Base-by-base conservation (phyloP, 2,888 invertebrate species). In the Bruchidius siliquastri region DNA sequence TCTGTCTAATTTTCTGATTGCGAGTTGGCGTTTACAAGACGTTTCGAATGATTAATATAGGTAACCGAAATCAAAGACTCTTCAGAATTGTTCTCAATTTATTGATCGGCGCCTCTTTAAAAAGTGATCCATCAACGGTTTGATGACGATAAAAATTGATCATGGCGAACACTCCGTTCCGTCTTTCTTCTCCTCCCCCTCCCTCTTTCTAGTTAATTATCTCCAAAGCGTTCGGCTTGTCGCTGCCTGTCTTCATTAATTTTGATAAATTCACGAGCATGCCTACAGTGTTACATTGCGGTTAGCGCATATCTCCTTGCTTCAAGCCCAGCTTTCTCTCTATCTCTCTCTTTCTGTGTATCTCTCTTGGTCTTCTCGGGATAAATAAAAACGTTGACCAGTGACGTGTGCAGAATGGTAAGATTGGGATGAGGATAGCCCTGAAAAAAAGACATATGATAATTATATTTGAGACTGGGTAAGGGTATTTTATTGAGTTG, bases 161-260 rank as follows among this genome's bases (percentile, higher is more conserved):
- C 49, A 49, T 49, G 18, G 49, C 49, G 49, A 18, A 49, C 49
- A 13, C 8, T 1, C 49, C 49, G 8, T 49, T 13, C 18, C 49
- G 8, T 49, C 49, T 4, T 22, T 69, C 22, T 18, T 20, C 71
- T 67, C 18, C 49, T 68, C 32, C 66, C 30, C 69, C 66, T 21
- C 72, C 68, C 74, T 71, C 73, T 72, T 72, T 69, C 21, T 70
- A 22, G 70, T 72, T 75, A 74, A 77, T 77, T 75, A 75, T 77
- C 49, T 73, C 70, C 73, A 74, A 75, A 74, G 75, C 72, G 76
- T 77, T 73, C 73, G 72, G 49, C 74, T 73, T 75, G 77, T 49
- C 49, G 49, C 49, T 49, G 49, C 69, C 69, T 26, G 21, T 69
- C 69, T 69, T 69, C 69, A 69, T 69, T 69, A 69, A 69, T 69